phyloP scores from a whole-genome alignment of 2,797 vertebrate genomes.

The Ceryle rudis region DNA sequence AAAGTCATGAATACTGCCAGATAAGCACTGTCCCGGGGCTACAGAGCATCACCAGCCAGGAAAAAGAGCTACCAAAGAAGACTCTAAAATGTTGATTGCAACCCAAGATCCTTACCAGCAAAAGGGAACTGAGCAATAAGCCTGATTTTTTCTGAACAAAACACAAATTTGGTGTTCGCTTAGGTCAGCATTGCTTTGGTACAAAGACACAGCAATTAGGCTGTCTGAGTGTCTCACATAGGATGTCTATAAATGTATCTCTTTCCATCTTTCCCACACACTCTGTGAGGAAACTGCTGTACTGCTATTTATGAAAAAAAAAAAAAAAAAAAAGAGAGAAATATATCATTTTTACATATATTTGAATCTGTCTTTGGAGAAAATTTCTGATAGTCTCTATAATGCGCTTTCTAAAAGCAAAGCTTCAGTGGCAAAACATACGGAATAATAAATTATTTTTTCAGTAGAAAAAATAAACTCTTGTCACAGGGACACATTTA shows the following conservation, averaged over 20 bases:
- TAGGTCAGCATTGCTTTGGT: not conserved
- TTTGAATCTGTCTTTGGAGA: constrained; percentile 46
- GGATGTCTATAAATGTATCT: not conserved
- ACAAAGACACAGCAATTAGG: not conserved
- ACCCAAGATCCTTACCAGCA: not conserved
- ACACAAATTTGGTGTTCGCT: not conserved
- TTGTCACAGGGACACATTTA: constrained; percentile 64
- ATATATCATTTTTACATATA: constrained; percentile 26
- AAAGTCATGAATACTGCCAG: not conserved
- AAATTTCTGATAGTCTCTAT: constrained; percentile 45
- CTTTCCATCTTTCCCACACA: not conserved
- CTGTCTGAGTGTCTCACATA: not conserved
- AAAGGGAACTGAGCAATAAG: not conserved
- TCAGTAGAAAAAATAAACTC: constrained; percentile 60
- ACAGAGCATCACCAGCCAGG: not conserved
- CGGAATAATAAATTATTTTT: constrained; percentile 67
- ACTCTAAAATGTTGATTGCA: not conserved
- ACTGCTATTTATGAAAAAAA: constrained; percentile 23
- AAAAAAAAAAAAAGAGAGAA: not conserved
- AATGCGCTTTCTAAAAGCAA: not conserved
- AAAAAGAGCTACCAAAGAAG: not conserved
- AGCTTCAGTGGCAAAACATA: constrained; percentile 52
- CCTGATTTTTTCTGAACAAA: not conserved
- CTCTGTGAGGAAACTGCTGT: not conserved
- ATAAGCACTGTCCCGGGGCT: not conserved